Base-by-base conservation (phyloP, 2,113 vertebrate species). In the Microtus ochrogaster region DNA sequence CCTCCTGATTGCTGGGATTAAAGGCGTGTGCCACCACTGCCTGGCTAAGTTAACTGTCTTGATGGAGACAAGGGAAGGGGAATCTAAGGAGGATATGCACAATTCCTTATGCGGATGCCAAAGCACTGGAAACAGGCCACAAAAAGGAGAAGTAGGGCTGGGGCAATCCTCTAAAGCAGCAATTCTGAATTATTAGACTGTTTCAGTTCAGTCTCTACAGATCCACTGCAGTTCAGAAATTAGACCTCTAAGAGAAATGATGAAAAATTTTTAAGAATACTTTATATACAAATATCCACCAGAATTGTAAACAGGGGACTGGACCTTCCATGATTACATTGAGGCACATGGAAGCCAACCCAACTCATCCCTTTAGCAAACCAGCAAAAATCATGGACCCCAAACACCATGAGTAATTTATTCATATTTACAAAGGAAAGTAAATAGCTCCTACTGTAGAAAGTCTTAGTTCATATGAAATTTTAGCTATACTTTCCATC, bases 251-350 rank as follows among this genome's bases (percentile, higher is more conserved):
- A 39, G 79, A 61, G 52, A 61, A 82, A 61, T 26, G 22, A 39
- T n/a, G 36, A 61, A 26, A 16, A 61, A 26, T 3, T 22, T 55
- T 58, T 81, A 81, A 81, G 78, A 82, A 61, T 81, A 9, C 19
- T 58, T 81, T 88, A 30, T 72, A 55, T 5, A n/a, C 19, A 55
- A 17, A 30, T 76, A 22, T 41, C 8, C 36, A 39, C 8, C 19
- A 58, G 26, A 47, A 47, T 28, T 78, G 10, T 89, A 61, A 81
- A 81, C 39, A 33, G 58, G 55, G 33, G 41, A 49, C 8, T 41
- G 30, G 63, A 17, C 2, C 76, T 8, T 36, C 58, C 70, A 1
- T 36, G 49, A 7, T 36, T 68, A 74, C 8, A 41, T 0, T 28
- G 73, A 39, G 28, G 65, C 39, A 93, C 33, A 58, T 14, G 41